Percentiles rank a stretch among this genome's conserved stretches.
These are phyloP conservation scores for Aptenodytes patagonicus DNA, from an alignment of 2,113 vertebrate species.

Conservation along the genomic window DNA sequence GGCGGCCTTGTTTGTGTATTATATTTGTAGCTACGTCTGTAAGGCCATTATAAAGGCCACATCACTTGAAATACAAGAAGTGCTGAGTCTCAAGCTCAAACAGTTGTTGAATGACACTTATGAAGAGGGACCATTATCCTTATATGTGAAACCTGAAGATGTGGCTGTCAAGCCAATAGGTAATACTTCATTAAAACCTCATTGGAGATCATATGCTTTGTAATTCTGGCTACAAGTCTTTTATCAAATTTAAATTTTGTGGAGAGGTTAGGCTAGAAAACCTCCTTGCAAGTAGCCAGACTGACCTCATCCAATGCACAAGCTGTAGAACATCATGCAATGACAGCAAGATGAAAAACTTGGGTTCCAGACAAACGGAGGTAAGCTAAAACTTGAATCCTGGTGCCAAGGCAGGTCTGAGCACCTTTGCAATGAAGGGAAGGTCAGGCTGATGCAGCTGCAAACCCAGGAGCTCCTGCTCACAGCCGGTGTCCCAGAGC, in stretches of 20 bases:
- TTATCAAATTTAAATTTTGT: not conserved
- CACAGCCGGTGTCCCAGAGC: not conserved
- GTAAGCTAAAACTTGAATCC: not conserved
- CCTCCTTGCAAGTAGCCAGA: not conserved
- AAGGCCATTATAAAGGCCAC: constrained; percentile 61
- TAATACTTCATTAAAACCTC: constrained; percentile 31
- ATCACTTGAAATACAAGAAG: not conserved
- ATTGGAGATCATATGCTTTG: not conserved
- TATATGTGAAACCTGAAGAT: constrained; percentile 19
- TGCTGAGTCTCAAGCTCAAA: constrained; percentile 27
- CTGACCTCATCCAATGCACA: not conserved
- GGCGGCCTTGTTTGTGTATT: not conserved
- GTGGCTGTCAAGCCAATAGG: constrained; percentile 54
- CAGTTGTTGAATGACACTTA: not conserved
- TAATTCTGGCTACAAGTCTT: not conserved
- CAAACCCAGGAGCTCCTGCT: not conserved
- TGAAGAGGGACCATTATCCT: not conserved
- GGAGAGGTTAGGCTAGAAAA: not conserved
- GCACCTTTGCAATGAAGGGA: not conserved
- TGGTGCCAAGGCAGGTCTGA: not conserved
- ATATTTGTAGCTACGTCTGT: constrained; percentile 44
- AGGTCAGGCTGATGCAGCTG: not conserved
- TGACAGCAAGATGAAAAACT: not conserved
- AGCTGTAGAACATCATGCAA: not conserved
- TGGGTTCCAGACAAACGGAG: not conserved